These are phyloP conservation scores for Typhlichthys eigenmanni DNA, from an alignment of 2,797 vertebrate species.

Conservation along the genomic window DNA sequence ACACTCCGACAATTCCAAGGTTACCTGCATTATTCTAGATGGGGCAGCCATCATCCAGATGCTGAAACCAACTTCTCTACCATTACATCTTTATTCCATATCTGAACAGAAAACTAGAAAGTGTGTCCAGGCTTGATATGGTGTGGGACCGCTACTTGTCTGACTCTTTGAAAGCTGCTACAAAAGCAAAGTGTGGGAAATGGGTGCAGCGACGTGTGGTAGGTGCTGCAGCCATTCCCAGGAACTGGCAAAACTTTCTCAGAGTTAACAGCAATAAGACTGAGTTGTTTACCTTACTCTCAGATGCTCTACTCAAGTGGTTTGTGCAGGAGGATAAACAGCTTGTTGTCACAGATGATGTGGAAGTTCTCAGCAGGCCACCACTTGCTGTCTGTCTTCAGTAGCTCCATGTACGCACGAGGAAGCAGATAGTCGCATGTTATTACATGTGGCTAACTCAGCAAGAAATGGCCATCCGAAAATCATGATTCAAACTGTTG, in stretches of 20 bases:
- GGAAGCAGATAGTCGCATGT: not conserved
- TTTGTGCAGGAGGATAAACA: slow-evolving; percentile 5
- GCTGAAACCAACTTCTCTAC: too few species aligned
- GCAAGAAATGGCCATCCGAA: slow-evolving; percentile 3
- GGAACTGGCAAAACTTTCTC: not conserved
- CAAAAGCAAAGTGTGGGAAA: slow-evolving; percentile 2
- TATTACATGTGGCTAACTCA: slow-evolving; percentile 4
- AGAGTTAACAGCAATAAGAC: not conserved
- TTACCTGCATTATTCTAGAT: too few species aligned
- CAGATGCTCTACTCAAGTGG: not conserved
- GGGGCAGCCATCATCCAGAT: too few species aligned
- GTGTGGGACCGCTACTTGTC: too few species aligned
- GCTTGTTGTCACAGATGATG: slow-evolving; percentile 9
- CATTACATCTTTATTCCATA: too few species aligned
- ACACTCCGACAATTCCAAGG: too few species aligned
- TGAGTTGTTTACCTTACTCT: too few species aligned
- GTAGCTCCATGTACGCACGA: slow-evolving; percentile 10
- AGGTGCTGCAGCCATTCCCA: not conserved
- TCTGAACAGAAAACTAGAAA: too few species aligned
- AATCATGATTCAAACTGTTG: not conserved
- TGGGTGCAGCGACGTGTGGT: not conserved
- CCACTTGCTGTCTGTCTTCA: not conserved
- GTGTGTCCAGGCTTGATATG: too few species aligned
- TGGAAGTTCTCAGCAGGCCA: slow-evolving; percentile 1
- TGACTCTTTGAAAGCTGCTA: not conserved